Base-by-base conservation (phyloP, 2,888 invertebrate genomes). In the Lasioglossum marginatum region DNA sequence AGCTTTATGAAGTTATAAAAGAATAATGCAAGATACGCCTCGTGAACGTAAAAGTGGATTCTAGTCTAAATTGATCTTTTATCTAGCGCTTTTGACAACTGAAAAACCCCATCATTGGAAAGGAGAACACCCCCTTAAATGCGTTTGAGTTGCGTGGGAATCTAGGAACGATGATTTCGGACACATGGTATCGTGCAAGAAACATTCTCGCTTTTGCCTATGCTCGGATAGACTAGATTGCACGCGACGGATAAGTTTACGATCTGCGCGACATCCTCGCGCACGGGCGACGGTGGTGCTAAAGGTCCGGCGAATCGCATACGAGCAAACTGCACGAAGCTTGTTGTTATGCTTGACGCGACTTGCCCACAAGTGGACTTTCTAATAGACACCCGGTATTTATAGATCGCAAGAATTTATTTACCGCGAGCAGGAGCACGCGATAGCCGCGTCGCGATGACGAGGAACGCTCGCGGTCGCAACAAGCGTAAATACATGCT, bases 361-460 rank as follows among this genome's bases (percentile, higher is more conserved):
- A 80, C 57, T 60, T 52, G 43, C 45, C 60, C 43, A 81, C 82
- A 87, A 83, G 86, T 66, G 71, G 73, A 86, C 88, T 89, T 89
- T 83, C 83, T 79, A 86, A 78, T 79, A 77, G 66, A 83, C 82
- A 77, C 79, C 77, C 71, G 77, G 83, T 89, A 89, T 89, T 89
- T 88, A 88, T 86, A 84, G 83, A 66, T 31, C 3, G 73, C 78
- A 76, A 57, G 83, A 87, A 80, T 75, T 77, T 87, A 79, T 83
- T 86, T 83, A 73, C 70, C 43, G 43, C 45, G 31, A 31, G 34
- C 77, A 48, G 45, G 45, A 66, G 48, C 79, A 57, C 77, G 27
- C 27, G 48, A 16, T 48, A n/a, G 48, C 23, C n/a, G 52, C n/a
- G 52, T 27, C 60, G 31, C 66, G 45, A 45, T 14, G 52, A 57